Conservation (phyloP, 2,113 vertebrate species). For the Triplophysa tibetana region DNA sequence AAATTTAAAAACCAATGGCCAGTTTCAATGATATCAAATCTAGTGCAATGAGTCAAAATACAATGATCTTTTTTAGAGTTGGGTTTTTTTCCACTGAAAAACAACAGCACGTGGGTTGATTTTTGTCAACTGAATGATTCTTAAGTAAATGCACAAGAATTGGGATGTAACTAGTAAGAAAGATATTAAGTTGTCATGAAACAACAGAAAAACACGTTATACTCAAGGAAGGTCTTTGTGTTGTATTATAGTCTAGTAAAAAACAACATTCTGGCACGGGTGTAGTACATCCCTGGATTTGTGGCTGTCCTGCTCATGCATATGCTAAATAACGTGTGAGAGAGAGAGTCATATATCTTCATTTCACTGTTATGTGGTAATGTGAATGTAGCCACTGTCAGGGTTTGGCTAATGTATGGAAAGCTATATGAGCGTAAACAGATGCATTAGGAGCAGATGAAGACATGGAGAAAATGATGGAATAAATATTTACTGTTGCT, state of each 20-base stretch:
- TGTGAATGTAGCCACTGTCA: slow-evolving; percentile 15
- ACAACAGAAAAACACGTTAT: slow-evolving; percentile 61
- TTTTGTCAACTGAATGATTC: no score
- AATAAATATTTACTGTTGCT: slow-evolving; percentile 50
- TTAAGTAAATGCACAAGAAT: not conserved
- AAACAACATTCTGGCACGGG: slow-evolving; percentile 61
- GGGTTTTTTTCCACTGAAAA: no score
- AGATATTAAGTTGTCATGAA: not conserved
- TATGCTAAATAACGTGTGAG: slow-evolving; percentile 59
- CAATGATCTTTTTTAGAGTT: no score
- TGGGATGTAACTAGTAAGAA: not conserved
- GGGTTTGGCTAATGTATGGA: slow-evolving; percentile 1
- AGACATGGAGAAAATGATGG: slow-evolving; percentile 40
- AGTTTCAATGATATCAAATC: no score
- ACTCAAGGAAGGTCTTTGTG: slow-evolving; percentile 62
- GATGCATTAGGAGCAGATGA: slow-evolving; percentile 34
- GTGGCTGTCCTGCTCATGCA: slow-evolving; percentile 64
- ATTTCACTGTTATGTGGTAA: not conserved
- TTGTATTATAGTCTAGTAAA: slow-evolving; percentile 60
- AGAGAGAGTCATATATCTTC: slow-evolving; percentile 28
- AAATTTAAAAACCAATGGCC: no score
- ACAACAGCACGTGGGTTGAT: no score
- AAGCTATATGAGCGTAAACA: slow-evolving; percentile 13
- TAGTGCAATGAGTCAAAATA: no score
- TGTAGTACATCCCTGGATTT: slow-evolving; percentile 64